These are phyloP conservation scores for Anableps anableps DNA, from an alignment of 2,797 vertebrate species.

Conservation along the genomic window DNA sequence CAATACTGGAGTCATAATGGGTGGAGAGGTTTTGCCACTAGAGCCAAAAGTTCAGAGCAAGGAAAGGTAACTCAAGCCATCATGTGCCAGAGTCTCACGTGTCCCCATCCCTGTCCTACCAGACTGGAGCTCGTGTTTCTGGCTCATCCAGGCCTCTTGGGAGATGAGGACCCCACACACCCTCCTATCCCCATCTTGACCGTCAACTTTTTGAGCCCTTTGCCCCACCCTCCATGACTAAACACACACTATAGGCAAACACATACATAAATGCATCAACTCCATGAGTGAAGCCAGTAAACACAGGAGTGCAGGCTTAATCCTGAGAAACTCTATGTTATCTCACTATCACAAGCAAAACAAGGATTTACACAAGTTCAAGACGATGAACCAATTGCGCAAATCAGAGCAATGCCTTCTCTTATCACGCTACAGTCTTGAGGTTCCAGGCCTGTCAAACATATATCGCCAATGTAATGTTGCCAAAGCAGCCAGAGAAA, in stretches of 20 bases:
- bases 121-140: conserved; percentile 77
- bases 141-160: conserved; percentile 65
- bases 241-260: conserved; percentile 63
- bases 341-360: conserved; percentile 11
- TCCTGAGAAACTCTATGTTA: conserved; percentile 34
- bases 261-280: conserved; percentile 44
- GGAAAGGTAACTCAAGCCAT: conserved; percentile 79
- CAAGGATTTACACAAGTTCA: not conserved
- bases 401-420: conserved; percentile 39
- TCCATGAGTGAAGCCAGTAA: conserved; percentile 32
- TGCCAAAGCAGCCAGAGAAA: conserved; percentile 59
- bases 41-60: conserved; percentile 81
- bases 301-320: conserved; percentile 35
- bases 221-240: conserved; percentile 49
- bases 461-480: conserved; percentile 39
- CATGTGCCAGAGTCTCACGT: conserved; percentile 81
- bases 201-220: conserved; percentile 41
- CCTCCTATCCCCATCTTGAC: conserved; percentile 23
- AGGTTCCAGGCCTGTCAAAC: conserved; percentile 21
- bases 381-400: conserved; percentile 16
- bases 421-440: conserved; percentile 12
- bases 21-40: conserved; percentile 70
- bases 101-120: conserved; percentile 79
- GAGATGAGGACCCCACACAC: conserved; percentile 52
- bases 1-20: conserved; percentile 56